These are phyloP conservation scores for Fregata magnificens DNA, from an alignment of 2,113 vertebrate genomes.

Conservation along the genomic window DNA sequence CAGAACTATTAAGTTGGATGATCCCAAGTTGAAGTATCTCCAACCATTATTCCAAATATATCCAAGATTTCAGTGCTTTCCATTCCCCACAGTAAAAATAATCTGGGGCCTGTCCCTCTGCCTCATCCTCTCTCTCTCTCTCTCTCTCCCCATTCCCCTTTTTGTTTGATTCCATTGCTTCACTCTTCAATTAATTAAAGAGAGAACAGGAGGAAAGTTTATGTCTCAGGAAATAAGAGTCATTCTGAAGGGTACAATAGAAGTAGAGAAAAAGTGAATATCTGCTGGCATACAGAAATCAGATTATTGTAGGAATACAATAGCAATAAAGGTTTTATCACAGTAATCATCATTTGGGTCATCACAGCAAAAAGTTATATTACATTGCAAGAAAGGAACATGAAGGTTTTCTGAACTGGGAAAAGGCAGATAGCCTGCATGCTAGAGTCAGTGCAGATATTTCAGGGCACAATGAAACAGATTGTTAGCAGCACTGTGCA, in stretches of 20 bases:
- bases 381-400: background rate
- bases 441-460: background rate
- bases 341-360: background rate
- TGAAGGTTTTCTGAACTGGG: background rate
- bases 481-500: background rate
- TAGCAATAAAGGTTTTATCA: background rate
- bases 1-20: background rate
- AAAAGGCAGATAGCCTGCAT: background rate
- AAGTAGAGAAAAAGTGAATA: background rate
- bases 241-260: background rate
- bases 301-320: background rate
- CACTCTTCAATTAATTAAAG: background rate
- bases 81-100: background rate
- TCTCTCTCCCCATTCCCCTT: background rate
- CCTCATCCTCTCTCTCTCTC: background rate
- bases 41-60: background rate
- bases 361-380: background rate
- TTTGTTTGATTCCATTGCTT: background rate
- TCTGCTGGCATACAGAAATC: background rate
- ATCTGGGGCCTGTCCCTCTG: background rate
- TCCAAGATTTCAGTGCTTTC: background rate
- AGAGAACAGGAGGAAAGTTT: background rate
- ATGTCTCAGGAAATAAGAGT: background rate
- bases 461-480: background rate
- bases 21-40: background rate